Evolutionary conservation across 2,888 invertebrate species (phyloP).

Genomic region (Pseudococcus longispinus): DNA sequence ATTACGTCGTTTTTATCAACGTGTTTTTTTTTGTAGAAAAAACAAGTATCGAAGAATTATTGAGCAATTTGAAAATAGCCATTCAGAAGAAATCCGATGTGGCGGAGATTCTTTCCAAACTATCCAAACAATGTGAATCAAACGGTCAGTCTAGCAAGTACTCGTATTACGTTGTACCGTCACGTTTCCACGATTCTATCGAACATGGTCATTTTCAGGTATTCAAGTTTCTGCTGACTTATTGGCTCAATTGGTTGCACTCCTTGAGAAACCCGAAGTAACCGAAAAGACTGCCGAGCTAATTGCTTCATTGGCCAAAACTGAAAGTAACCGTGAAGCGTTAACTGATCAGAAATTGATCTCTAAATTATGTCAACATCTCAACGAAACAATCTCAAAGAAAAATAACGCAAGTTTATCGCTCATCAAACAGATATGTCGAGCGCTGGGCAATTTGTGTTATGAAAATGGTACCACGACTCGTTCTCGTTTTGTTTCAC

Average conservation of each 20-base stretch:
- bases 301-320: slow-evolving; percentile 83
- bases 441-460: slow-evolving; percentile 87
- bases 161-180: not conserved
- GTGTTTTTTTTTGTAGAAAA: not conserved
- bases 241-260: slow-evolving; percentile 21
- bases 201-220: not conserved
- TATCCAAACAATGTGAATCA: slow-evolving; percentile 37
- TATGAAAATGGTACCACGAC: slow-evolving; percentile 76
- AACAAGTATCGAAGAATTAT: slow-evolving; percentile 21
- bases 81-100: slow-evolving; percentile 50
- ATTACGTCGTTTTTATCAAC: not conserved
- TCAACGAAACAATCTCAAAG: slow-evolving; percentile 25
- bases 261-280: slow-evolving; percentile 38
- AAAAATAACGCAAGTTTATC: slow-evolving; percentile 56
- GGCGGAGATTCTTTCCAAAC: not conserved
- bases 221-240: slow-evolving; percentile 20
- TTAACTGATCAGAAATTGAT: slow-evolving; percentile 58
- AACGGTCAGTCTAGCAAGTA: not conserved
- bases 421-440: slow-evolving; percentile 75
- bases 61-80: slow-evolving; percentile 38
- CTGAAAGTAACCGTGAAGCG: slow-evolving; percentile 72
- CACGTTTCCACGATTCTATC: not conserved
- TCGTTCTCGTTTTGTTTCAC: not conserved
- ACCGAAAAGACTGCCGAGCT: slow-evolving; percentile 69
- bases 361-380: slow-evolving; percentile 59